Percentiles rank a stretch among this genome's conserved stretches.
Evolutionary conservation across 2,797 vertebrate genomes (phyloP).

Genomic region (Glossophaga mutica): DNA sequence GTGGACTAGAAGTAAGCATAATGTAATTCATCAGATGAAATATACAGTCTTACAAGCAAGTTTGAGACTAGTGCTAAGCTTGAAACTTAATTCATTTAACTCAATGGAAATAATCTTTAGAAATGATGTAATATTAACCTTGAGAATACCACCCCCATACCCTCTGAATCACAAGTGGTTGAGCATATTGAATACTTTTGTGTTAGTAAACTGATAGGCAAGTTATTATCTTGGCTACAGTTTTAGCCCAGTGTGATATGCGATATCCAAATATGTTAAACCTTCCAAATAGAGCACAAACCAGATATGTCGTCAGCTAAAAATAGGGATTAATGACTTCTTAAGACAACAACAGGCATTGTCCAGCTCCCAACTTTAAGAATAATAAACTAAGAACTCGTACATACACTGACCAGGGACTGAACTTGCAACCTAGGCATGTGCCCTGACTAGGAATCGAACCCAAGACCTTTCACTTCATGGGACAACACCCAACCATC

Average conservation of each 20-base stretch:
- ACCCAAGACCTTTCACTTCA: too few relatives aligned
- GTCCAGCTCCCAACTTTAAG: background rate
- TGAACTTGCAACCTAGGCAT: too few relatives aligned
- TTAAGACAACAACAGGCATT: background rate
- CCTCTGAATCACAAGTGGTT: background rate
- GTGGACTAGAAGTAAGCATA: background rate
- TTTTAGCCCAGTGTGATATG: background rate
- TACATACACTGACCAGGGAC: too few relatives aligned
- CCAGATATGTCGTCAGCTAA: background rate
- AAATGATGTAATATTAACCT: background rate
- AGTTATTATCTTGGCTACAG: constrained; percentile 6
- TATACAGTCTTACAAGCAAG: constrained; percentile 31
- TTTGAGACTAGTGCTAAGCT: background rate
- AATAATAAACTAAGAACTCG: background rate
- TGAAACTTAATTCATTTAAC: constrained; percentile 12
- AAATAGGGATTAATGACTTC: constrained; percentile 4
- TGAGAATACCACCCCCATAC: background rate
- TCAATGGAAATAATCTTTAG: background rate
- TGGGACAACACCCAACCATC: too few relatives aligned
- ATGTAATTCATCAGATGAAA: constrained; percentile 19
- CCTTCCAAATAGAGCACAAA: constrained; percentile 4
- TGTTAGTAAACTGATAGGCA: background rate
- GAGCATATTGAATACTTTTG: constrained; percentile 7
- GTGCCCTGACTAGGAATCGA: too few relatives aligned
- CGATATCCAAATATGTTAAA: constrained; percentile 18